These are phyloP conservation scores for Chondrilla cf. caribensis DNA, from an alignment of 37 sponge, comb jelly and placozoan genomes.

Conservation along the genomic window DNA sequence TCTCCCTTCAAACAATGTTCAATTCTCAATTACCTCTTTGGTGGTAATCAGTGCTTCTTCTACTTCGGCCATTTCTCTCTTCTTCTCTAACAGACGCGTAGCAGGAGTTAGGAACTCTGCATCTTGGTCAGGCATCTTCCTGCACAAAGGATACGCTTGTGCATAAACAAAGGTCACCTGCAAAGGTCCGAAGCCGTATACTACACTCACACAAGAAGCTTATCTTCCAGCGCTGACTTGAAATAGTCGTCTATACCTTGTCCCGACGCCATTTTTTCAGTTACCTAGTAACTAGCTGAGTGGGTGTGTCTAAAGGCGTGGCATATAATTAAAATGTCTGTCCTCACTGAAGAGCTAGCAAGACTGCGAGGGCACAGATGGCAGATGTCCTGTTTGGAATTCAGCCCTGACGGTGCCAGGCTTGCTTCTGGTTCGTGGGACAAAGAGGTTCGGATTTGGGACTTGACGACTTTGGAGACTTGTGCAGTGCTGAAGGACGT, in stretches of 20 bases:
- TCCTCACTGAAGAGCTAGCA: constrained; percentile 68
- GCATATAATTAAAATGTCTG: constrained; percentile 54
- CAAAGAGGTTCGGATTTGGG: constrained; percentile 81
- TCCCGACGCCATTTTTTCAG: constrained; percentile 31
- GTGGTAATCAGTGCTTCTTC: constrained; percentile 76
- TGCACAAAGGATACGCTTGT: background rate
- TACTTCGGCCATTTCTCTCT: constrained; percentile 93
- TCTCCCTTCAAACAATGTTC: too few species aligned
- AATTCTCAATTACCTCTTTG: constrained; percentile 83
- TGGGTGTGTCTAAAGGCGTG: constrained; percentile 3
- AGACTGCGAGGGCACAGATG: constrained; percentile 61
- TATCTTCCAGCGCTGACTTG: constrained; percentile 91
- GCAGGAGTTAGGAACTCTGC: constrained; percentile 96
- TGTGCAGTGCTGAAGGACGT: constrained; percentile 40
- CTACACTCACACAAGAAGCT: constrained; percentile 84
- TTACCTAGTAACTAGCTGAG: background rate
- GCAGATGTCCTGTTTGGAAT: constrained; percentile 73
- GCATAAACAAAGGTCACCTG: too few species aligned
- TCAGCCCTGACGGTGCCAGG: constrained; percentile 61
- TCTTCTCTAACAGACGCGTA: constrained; percentile 95
- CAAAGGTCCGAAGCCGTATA: too few species aligned
- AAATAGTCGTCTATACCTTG: constrained; percentile 88
- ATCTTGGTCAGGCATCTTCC: constrained; percentile 94
- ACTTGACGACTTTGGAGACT: constrained; percentile 55
- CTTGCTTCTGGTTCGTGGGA: constrained; percentile 83